phyloP scores from a whole-genome alignment of 1,140 invertebrate genomes.

The Cotesia chilonis region DNA sequence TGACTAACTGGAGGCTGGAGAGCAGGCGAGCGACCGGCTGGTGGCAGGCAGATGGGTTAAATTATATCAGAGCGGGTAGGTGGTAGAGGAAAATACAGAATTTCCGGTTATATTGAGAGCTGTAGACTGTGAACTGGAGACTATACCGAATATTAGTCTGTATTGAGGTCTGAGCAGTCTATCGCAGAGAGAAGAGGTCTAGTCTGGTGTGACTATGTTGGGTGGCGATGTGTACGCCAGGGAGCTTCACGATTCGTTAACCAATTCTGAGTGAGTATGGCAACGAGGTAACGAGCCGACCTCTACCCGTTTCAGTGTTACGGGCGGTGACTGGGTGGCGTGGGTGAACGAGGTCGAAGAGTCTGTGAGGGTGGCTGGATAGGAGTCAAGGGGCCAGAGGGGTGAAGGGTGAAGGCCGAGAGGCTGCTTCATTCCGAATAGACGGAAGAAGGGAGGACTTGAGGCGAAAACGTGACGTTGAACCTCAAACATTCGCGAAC shows the following conservation, averaged over 20 bases:
- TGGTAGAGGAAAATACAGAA: background rate
- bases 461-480: conserved; percentile 35
- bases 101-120: conserved; percentile 8
- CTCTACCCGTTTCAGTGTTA: conserved; percentile 18
- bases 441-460: background rate
- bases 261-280: conserved; percentile 34
- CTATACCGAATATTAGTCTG: background rate
- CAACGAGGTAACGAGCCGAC: conserved; percentile 37
- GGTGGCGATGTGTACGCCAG: conserved; percentile 31
- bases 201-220: conserved; percentile 1
- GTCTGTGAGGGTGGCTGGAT: background rate
- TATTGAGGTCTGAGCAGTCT: too few relatives aligned
- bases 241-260: conserved; percentile 37
- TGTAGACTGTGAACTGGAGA: too few relatives aligned
- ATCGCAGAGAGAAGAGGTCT: background rate
- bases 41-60: background rate
- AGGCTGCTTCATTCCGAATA: too few relatives aligned
- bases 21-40: background rate
- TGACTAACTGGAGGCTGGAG: conserved; percentile 25
- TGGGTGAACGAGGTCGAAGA: background rate
- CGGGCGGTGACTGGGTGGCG: background rate
- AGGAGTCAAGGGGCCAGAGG: background rate
- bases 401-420: background rate
- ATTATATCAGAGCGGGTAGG: background rate
- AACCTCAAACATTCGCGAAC: conserved; percentile 35